Evolutionary conservation across 1,140 invertebrate genomes (phyloP).

Genomic region (Drosophila nasuta): DNA sequence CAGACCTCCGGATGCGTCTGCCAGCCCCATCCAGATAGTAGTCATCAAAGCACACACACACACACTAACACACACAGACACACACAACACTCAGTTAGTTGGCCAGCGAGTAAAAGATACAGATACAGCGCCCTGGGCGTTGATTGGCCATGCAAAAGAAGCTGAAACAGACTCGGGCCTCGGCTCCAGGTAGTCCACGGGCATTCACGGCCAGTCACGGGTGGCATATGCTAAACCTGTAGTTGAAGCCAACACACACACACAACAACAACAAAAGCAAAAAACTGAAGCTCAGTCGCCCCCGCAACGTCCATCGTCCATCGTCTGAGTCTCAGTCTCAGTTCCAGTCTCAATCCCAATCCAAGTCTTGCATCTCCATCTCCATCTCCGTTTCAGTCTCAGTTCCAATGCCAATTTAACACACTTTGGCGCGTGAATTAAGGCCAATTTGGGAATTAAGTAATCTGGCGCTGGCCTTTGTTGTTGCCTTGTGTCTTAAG

Average conservation of each 20-base stretch:
- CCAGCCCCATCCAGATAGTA: slow-evolving; percentile 63
- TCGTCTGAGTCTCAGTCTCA: slow-evolving; percentile 2
- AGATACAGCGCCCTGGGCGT: slow-evolving; percentile 75
- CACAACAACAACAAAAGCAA: not conserved
- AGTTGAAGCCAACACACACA: not conserved
- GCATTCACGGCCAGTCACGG: slow-evolving; percentile 67
- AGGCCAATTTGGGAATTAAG: slow-evolving; percentile 83
- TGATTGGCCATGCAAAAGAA: slow-evolving; percentile 73
- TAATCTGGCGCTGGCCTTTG: slow-evolving; percentile 72
- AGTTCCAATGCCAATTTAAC: slow-evolving; percentile 72
- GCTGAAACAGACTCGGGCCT: slow-evolving; percentile 18
- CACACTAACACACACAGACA: too few relatives aligned
- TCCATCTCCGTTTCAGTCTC: slow-evolving; percentile 9
- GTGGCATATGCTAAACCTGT: slow-evolving; percentile 73
- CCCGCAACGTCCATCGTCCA: slow-evolving; percentile 11
- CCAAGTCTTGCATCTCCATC: slow-evolving; percentile 2
- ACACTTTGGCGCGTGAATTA: slow-evolving; percentile 84
- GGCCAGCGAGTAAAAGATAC: slow-evolving; percentile 44
- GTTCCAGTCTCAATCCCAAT: slow-evolving; percentile 7
- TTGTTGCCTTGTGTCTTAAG: slow-evolving; percentile 40
- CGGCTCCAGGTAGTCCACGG: slow-evolving; percentile 43
- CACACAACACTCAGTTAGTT: not conserved
- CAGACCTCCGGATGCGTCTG: slow-evolving; percentile 74
- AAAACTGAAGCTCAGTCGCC: slow-evolving; percentile 44
- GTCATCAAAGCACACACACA: slow-evolving; percentile 65